Evolutionary conservation across 2,888 invertebrate species (phyloP).

Genomic region (Sipha maydis): DNA sequence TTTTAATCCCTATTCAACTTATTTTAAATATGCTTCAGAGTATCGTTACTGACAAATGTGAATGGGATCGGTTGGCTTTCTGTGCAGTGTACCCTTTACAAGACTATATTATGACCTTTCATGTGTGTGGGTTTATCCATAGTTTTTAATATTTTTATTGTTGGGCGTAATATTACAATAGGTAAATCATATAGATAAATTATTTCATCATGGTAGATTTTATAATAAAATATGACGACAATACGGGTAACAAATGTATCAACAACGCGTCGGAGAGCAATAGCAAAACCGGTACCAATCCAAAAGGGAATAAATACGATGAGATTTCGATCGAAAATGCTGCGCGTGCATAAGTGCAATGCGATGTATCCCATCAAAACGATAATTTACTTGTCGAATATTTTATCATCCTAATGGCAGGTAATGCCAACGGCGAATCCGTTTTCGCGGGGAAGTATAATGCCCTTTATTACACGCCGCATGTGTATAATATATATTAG

Average conservation of each 20-base stretch:
- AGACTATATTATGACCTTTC: too few relatives aligned
- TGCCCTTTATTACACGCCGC: neutral
- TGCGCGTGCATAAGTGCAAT: slow-evolving; percentile 38
- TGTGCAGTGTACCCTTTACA: too few relatives aligned
- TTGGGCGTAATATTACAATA: neutral
- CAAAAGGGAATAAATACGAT: slow-evolving; percentile 39
- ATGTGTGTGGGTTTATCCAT: neutral
- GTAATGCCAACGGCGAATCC: neutral
- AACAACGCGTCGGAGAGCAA: neutral
- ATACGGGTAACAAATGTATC: neutral
- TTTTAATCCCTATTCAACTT: too few relatives aligned
- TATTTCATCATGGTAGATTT: neutral
- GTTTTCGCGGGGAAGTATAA: neutral
- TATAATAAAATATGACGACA: neutral
- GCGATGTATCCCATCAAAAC: slow-evolving; percentile 56
- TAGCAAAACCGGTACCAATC: neutral
- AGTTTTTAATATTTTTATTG: neutral
- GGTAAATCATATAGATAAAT: neutral
- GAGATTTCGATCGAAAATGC: slow-evolving; percentile 25
- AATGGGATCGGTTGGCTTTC: too few relatives aligned
- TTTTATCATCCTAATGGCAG: slow-evolving; percentile 40
- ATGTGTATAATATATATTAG: neutral
- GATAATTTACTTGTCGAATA: slow-evolving; percentile 51
- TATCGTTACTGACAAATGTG: too few relatives aligned
- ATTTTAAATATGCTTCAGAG: too few relatives aligned